Evolutionary conservation across 2,113 vertebrate species (phyloP), one percentile per base, ranked within the genome.

Genomic region (Nycticebus coucang): DNA sequence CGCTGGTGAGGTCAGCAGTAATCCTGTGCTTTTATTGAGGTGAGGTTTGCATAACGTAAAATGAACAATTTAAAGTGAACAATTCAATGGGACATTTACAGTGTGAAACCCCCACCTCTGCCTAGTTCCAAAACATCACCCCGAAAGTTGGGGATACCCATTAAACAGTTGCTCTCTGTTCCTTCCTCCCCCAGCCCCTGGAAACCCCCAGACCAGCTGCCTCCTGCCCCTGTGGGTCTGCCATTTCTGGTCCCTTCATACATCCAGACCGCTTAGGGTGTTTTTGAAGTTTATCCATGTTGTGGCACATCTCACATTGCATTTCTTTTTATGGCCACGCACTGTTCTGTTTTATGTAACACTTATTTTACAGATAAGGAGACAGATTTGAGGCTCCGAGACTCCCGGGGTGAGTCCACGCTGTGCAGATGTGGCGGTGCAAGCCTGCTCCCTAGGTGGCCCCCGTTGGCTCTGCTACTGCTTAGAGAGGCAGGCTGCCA

Each of bases 351-450:
- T 53, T 35, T 62, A 7, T 60, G 59, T 37, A 30, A 71, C 68
- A 33, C 45, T 7, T 13, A 13, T 62, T 74, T 45, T 72, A 37
- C 37, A 95, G 93, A 45, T 4, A 53, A 91, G 30, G 68, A 79
- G 59, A 62, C 45, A 66, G 77, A 71, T 45, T 45, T 17, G 2
- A 77, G 74, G 26, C 15, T 17, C 41, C 28, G 45, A 77, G 26
- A 75, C 41, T 33, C 18, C 8, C 45, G 80, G n/a, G 6, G 35
- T 0, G 4, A 87, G 35, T 45, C 62, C 89, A 78, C 19, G 0
- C 64, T 0, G 5, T 18, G n/a, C 50, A 37, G 57, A 68, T 0
- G 4, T 19, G 50, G 68, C 57, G 0, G 0, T 7, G 17, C 3
- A 1, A 10, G 41, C 28, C 92, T 24, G 53, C 15, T 59, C 37